Conservation (phyloP, 2,797 vertebrate genomes). For the Pipistrellus nathusii region DNA sequence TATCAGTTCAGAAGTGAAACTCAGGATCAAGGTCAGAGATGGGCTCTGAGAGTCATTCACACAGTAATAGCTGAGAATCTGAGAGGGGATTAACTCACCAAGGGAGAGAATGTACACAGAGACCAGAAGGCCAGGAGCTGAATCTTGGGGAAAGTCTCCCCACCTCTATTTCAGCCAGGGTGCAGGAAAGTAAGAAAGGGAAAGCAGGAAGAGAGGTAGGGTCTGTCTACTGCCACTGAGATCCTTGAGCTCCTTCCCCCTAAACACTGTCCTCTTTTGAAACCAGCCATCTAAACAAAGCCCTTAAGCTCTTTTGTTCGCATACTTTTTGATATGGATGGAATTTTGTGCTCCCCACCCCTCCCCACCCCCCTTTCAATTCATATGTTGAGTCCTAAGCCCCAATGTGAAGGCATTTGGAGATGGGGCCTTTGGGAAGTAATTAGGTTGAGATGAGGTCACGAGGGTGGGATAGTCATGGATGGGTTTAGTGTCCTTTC, state of each 20-base stretch:
- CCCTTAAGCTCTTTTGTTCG: background rate
- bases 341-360: background rate
- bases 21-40: slow-evolving; percentile 19
- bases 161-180: background rate
- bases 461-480: background rate
- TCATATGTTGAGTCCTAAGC: background rate
- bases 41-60: background rate
- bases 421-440: background rate
- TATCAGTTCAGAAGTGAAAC: background rate
- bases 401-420: background rate
- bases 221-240: background rate
- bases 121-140: background rate
- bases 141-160: background rate
- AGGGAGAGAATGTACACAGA: background rate
- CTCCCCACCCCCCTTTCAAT: background rate
- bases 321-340: background rate
- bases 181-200: background rate
- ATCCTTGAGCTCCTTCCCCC: background rate
- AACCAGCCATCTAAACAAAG: background rate
- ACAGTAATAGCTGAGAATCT: background rate
- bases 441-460: background rate
- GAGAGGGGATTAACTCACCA: background rate
- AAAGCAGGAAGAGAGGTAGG: background rate
- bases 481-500: background rate
- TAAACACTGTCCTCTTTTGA: background rate